These are phyloP conservation scores for Merluccius polli DNA, from an alignment of 2,797 vertebrate species.

Conservation along the genomic window DNA sequence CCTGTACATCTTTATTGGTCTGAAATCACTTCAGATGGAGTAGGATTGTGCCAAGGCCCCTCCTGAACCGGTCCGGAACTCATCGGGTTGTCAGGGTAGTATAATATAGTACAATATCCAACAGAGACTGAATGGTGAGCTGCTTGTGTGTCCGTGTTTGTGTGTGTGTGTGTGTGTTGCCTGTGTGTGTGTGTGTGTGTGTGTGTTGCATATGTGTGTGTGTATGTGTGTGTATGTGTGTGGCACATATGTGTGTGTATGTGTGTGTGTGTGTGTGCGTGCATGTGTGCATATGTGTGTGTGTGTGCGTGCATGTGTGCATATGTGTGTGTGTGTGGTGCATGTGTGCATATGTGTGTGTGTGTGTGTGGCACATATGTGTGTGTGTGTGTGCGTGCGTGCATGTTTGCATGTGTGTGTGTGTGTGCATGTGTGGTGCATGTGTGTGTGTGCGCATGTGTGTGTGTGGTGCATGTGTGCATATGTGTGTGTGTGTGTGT, in stretches of 20 bases:
- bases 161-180: not conserved
- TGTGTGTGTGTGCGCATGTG: not conserved
- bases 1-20: slow-evolving; percentile 11
- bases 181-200: not conserved
- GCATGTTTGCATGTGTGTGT: not conserved
- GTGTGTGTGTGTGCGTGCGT: not conserved
- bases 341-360: not conserved
- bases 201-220: not conserved
- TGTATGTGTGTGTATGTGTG: not conserved
- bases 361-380: not conserved
- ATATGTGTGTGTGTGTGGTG: not conserved
- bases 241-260: not conserved
- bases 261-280: not conserved
- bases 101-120: not conserved
- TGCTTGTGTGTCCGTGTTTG: not conserved
- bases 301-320: not conserved
- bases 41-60: slow-evolving; percentile 12
- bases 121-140: not conserved
- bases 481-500: not conserved
- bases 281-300: not conserved
- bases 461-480: not conserved
- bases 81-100: not conserved
- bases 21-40: slow-evolving; percentile 22
- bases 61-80: not conserved
- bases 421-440: not conserved